Conservation (phyloP, 2,888 invertebrate species). For the Branchinecta sandiegonensis region DNA sequence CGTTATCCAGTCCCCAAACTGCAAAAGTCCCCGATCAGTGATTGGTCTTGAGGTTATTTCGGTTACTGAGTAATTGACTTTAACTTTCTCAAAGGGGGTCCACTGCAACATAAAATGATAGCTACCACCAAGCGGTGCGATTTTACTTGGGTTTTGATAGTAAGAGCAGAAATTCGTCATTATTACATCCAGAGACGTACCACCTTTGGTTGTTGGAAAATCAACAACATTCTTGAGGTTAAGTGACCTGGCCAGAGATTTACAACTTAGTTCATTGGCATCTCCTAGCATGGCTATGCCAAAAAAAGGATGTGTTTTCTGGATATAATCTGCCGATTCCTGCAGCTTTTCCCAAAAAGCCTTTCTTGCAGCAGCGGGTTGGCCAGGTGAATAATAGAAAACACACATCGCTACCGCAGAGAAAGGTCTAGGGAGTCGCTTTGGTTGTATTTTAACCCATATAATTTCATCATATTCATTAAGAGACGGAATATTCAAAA, state of each 20-base stretch:
- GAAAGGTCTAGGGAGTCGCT: conserved; percentile 9
- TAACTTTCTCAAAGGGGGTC: too few relatives aligned
- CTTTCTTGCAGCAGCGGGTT: conserved; percentile 13
- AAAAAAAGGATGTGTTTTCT: conserved; percentile 5
- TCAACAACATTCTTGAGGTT: neutral
- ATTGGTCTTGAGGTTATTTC: too few relatives aligned
- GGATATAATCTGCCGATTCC: neutral
- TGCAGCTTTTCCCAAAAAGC: neutral
- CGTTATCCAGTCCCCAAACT: too few relatives aligned
- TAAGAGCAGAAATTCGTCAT: too few relatives aligned
- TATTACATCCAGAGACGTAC: too few relatives aligned
- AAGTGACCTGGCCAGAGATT: neutral
- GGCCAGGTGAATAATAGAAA: neutral
- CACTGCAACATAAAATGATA: too few relatives aligned
- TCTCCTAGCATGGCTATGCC: neutral
- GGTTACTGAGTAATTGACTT: too few relatives aligned
- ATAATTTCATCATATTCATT: conserved; percentile 4
- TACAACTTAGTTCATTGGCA: conserved; percentile 11
- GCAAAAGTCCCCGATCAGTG: too few relatives aligned
- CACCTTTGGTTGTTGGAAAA: too few relatives aligned
- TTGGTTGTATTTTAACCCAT: conserved; percentile 1
- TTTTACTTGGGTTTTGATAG: too few relatives aligned
- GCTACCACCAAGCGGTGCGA: too few relatives aligned
- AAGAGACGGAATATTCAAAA: conserved; percentile 14
- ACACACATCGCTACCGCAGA: neutral